Conservation (phyloP, 2,113 vertebrate species). For the Solenodon paradoxus region DNA sequence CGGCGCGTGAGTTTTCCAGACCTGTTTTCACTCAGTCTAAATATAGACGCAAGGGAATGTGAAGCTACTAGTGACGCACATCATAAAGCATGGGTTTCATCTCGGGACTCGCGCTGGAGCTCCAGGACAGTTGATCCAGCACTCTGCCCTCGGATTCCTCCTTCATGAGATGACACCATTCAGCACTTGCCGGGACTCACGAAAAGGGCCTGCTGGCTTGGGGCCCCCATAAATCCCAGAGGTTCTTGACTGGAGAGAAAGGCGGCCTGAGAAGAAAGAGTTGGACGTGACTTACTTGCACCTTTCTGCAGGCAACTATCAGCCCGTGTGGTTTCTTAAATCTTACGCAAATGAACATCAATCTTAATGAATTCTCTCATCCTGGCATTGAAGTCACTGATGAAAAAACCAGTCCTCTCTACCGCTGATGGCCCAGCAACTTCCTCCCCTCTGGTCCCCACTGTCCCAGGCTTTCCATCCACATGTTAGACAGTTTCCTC, state of each 20-base stretch:
- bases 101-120: neutral
- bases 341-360: neutral
- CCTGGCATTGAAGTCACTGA: rapidly evolving
- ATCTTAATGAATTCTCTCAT: neutral
- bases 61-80: neutral
- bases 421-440: no score
- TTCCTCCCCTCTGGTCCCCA: no score
- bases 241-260: neutral
- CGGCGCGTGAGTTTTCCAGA: neutral
- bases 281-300: neutral
- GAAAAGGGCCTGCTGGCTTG: neutral
- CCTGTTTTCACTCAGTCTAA: neutral
- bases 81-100: no score
- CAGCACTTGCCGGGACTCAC: no score
- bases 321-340: neutral
- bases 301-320: rapidly evolving
- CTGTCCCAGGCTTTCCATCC: neutral
- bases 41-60: neutral
- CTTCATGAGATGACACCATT: neutral
- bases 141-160: neutral
- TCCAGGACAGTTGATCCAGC: neutral
- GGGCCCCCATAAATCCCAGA: neutral
- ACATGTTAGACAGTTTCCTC: rapidly evolving
- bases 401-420: rapidly evolving
- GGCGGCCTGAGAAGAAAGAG: neutral